Percentiles rank a stretch among this genome's conserved stretches.
Conservation (phyloP, 2,113 vertebrate species). For the Drymodes brunneopygia region DNA sequence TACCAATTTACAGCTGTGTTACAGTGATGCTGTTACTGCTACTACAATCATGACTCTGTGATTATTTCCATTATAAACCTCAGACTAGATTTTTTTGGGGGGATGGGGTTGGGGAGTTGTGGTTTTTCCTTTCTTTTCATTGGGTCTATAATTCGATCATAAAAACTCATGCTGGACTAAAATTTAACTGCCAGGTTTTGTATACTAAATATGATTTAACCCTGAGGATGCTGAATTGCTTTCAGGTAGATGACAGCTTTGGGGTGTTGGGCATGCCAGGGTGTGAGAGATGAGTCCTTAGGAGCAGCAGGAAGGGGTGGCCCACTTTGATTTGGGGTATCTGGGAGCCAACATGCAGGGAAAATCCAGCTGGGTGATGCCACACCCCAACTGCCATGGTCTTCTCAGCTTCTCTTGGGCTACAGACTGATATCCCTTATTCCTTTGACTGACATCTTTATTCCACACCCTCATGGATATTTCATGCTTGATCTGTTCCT, state of each 20-base stretch:
- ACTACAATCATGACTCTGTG: background rate
- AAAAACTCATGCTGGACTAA: slow-evolving; percentile 17
- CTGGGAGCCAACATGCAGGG: background rate
- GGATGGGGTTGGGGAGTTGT: background rate
- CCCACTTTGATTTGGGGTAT: background rate
- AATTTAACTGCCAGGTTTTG: slow-evolving; percentile 15
- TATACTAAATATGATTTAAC: background rate
- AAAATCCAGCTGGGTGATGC: background rate
- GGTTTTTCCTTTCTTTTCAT: background rate
- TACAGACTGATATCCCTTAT: background rate
- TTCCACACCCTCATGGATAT: background rate
- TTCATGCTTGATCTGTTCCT: background rate
- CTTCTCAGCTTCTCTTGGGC: background rate
- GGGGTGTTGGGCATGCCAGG: background rate
- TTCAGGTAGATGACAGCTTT: background rate
- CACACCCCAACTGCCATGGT: background rate
- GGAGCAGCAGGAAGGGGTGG: background rate
- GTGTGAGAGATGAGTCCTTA: background rate
- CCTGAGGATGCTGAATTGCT: background rate
- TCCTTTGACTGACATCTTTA: background rate
- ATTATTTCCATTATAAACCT: slow-evolving; percentile 29
- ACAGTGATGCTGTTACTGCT: background rate
- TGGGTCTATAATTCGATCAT: background rate
- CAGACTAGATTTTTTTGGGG: background rate
- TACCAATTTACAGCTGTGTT: background rate